A percentile compares a stretch with the other conserved stretches of the same genome.
phyloP scores from a whole-genome alignment of 1,140 invertebrate species.

The Nebria ingens region DNA sequence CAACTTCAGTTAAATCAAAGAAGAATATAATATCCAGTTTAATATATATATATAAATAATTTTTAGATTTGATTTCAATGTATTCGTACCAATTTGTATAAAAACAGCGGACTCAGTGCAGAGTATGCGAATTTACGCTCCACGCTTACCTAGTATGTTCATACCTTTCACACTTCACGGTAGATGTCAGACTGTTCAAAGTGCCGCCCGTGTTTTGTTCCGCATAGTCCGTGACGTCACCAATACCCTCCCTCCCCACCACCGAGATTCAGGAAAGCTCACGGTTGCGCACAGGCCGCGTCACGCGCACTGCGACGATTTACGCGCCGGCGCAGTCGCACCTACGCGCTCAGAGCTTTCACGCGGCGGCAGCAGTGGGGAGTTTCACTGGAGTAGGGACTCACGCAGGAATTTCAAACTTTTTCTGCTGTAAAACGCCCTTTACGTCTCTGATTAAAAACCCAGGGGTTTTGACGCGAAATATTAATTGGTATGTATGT shows the following conservation, averaged over 20 bases:
- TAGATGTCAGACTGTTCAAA: conserved; percentile 31
- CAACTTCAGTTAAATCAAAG: not conserved
- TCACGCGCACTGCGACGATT: not conserved
- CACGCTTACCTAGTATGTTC: conserved; percentile 35
- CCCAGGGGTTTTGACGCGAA: not conserved
- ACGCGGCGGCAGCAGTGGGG: not conserved
- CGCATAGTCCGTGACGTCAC: conserved; percentile 30
- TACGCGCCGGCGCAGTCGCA: too few species aligned
- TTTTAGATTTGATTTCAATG: conserved; percentile 5
- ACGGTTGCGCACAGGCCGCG: not conserved
- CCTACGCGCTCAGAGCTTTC: too few species aligned
- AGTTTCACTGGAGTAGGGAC: not conserved
- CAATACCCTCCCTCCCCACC: conserved; percentile 14
- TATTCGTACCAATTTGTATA: conserved; percentile 7
- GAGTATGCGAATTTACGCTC: not conserved
- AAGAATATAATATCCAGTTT: not conserved
- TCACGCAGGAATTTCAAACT: conserved; percentile 2
- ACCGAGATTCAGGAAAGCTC: not conserved
- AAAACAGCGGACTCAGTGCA: not conserved
- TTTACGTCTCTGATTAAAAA: not conserved
- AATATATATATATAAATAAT: too few species aligned
- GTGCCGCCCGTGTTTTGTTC: conserved; percentile 28
- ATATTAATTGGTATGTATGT: conserved; percentile 1
- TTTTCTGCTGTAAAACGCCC: not conserved
- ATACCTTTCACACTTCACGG: conserved; percentile 31